These are phyloP conservation scores for Peromyscus polionotus DNA, from an alignment of 2,113 vertebrate genomes.

Conservation along the genomic window DNA sequence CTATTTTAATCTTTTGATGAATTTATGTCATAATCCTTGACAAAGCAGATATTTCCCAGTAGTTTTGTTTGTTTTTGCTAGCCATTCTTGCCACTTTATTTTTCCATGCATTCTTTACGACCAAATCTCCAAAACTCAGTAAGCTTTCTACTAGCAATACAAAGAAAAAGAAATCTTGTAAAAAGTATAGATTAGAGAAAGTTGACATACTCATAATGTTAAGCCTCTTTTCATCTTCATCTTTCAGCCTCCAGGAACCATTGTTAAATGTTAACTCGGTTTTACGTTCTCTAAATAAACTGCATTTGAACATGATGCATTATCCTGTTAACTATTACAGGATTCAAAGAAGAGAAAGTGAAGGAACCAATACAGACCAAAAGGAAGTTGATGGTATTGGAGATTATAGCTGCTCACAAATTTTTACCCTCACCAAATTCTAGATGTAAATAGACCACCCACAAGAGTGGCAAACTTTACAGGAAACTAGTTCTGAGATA, in stretches of 20 bases:
- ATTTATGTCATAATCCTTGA: not conserved
- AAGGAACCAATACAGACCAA: not conserved
- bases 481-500: slow-evolving; percentile 32
- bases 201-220: too few species aligned
- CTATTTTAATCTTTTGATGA: not conserved
- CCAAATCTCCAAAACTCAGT: not conserved
- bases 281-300: not conserved
- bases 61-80: not conserved
- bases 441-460: not conserved
- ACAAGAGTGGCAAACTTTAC: not conserved
- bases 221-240: not conserved
- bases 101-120: not conserved
- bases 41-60: not conserved
- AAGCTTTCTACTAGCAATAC: not conserved
- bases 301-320: not conserved
- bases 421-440: not conserved
- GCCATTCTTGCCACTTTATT: not conserved
- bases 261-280: not conserved
- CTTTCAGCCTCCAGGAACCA: not conserved
- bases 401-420: slow-evolving; percentile 14
- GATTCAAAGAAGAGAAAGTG: not conserved
- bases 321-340: not conserved
- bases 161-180: not conserved
- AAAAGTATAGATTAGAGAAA: not conserved
- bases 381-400: not conserved